phyloP scores from a whole-genome alignment of 2,113 vertebrate species.

The Aramus guarauna region DNA sequence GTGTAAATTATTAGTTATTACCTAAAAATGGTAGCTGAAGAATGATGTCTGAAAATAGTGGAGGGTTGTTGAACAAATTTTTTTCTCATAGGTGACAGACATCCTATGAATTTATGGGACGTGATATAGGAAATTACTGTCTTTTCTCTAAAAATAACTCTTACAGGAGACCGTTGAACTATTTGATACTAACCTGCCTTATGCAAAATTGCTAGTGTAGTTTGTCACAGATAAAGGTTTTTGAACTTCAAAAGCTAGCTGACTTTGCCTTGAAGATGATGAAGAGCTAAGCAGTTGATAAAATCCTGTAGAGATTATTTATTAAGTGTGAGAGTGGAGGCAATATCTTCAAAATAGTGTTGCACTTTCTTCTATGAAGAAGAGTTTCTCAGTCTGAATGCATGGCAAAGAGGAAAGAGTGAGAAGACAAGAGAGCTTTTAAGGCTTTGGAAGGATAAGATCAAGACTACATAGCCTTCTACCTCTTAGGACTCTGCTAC shows the following conservation, averaged over 20 bases:
- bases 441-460: not conserved
- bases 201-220: not conserved
- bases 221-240: not conserved
- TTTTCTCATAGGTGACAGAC: not conserved
- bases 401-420: not conserved
- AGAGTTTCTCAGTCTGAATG: not conserved
- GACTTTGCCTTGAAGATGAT: not conserved
- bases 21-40: not conserved
- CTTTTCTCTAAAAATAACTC: not conserved
- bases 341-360: not conserved
- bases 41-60: not conserved
- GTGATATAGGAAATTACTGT: not conserved
- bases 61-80: rapidly evolving
- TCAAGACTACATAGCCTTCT: not conserved
- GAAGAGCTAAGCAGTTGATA: not conserved
- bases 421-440: not conserved
- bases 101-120: not conserved
- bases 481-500: not conserved
- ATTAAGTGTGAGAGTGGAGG: not conserved
- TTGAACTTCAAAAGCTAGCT: not conserved
- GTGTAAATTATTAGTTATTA: not conserved
- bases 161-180: not conserved
- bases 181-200: not conserved
- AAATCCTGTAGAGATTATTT: not conserved
- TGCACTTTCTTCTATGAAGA: not conserved